phyloP scores from a whole-genome alignment of 1,140 invertebrate genomes.

The Diploscapter pachys region DNA sequence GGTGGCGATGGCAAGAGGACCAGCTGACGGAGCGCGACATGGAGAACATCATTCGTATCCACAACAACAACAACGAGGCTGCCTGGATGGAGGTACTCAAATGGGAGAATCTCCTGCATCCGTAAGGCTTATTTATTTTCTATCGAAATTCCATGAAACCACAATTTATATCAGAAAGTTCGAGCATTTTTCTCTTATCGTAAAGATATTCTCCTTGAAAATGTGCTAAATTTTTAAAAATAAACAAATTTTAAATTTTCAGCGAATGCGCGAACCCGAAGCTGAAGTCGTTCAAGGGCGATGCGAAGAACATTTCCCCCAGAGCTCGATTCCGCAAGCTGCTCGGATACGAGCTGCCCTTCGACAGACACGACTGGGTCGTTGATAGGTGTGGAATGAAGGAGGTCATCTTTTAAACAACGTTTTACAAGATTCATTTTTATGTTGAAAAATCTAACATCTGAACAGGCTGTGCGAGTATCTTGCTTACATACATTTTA shows the following conservation, averaged over 20 bases:
- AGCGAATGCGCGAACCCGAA: conserved; percentile 60
- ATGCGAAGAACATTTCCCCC: conserved; percentile 88
- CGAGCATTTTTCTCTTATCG: not conserved
- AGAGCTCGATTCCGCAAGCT: conserved; percentile 69
- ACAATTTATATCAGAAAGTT: conserved; percentile 21
- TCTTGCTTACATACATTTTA: too few relatives aligned
- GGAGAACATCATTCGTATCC: conserved; percentile 90
- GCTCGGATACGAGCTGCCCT: conserved; percentile 87
- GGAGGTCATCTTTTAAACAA: conserved; percentile 66
- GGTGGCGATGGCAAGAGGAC: conserved; percentile 95
- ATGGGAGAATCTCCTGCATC: conserved; percentile 91
- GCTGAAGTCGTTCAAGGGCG: conserved; percentile 92
- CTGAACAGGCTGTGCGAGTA: too few relatives aligned
- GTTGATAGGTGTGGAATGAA: conserved; percentile 90
- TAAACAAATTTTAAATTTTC: conserved; percentile 21
- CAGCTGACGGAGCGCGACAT: conserved; percentile 84
- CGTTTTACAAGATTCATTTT: too few relatives aligned
- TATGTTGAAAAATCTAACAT: too few relatives aligned
- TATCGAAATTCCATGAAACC: not conserved
- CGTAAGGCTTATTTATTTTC: conserved; percentile 49
- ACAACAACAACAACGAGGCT: conserved; percentile 97
- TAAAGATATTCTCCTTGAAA: not conserved
- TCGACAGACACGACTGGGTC: conserved; percentile 99
- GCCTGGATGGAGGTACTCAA: conserved; percentile 95
- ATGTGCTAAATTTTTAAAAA: not conserved